Conservation (phyloP, 2,888 invertebrate genomes). For the Pilophorus perplexus region DNA sequence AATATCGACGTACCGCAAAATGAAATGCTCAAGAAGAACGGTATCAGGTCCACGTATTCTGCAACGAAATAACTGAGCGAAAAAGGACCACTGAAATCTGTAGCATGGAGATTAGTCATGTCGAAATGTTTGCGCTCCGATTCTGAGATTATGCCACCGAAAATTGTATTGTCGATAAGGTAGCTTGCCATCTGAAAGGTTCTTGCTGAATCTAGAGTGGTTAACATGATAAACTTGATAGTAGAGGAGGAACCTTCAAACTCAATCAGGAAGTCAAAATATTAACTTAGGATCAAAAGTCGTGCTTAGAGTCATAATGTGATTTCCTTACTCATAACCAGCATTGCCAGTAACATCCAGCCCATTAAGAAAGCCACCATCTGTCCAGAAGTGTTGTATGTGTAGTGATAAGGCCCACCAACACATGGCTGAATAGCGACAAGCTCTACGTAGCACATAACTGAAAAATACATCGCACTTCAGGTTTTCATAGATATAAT, state of each 20-base stretch:
- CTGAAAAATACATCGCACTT: conserved; percentile 21
- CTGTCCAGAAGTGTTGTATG: conserved; percentile 61
- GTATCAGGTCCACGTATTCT: conserved; percentile 5
- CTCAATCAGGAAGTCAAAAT: no score
- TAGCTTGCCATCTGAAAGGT: conserved; percentile 18
- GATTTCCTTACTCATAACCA: neutral
- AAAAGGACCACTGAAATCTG: neutral
- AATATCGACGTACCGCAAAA: conserved; percentile 7
- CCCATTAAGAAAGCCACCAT: conserved; percentile 77
- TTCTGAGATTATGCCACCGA: conserved; percentile 7
- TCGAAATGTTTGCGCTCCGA: neutral
- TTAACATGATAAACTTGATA: no score
- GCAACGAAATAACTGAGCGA: neutral
- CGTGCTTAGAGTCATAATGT: neutral
- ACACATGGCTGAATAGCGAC: conserved; percentile 44
- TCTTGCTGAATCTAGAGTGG: conserved; percentile 3
- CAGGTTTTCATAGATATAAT: no score
- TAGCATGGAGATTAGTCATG: no score
- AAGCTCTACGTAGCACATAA: conserved; percentile 44
- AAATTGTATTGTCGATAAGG: conserved; percentile 21
- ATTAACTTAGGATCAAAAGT: neutral
- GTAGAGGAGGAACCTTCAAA: no score
- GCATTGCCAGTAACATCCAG: conserved; percentile 55
- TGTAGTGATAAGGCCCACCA: conserved; percentile 43
- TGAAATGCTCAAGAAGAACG: conserved; percentile 10